A percentile compares a stretch with the other conserved stretches of the same genome.
Conservation (phyloP, 2,888 invertebrate genomes). For the Lithophane semibrunnea region DNA sequence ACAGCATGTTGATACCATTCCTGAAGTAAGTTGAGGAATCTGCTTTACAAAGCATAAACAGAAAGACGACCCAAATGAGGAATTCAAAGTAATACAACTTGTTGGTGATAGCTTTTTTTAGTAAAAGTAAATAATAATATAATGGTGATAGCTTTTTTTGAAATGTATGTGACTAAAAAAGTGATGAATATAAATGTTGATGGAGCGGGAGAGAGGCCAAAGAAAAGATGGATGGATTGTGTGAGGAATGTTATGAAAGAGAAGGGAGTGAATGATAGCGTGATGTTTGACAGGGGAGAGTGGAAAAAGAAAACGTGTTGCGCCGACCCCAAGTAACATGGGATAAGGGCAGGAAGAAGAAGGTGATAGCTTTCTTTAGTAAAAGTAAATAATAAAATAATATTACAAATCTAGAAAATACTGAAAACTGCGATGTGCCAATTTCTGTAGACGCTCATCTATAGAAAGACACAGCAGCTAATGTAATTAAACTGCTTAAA, state of each 20-base stretch:
- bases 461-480: not conserved
- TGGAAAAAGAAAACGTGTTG: too few relatives aligned
- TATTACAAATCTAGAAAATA: not conserved
- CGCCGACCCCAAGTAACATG: too few relatives aligned
- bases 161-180: too few relatives aligned
- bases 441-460: not conserved
- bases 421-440: not conserved
- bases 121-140: not conserved
- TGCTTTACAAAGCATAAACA: not conserved
- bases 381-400: not conserved
- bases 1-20: conserved; percentile 82
- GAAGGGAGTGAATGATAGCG: too few relatives aligned
- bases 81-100: not conserved
- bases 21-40: conserved; percentile 74
- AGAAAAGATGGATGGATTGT: too few relatives aligned
- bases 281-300: too few relatives aligned
- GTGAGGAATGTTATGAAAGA: too few relatives aligned
- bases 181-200: too few relatives aligned
- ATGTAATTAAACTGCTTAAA: not conserved
- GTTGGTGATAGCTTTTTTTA: not conserved
- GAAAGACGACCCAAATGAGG: not conserved
- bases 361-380: not conserved
- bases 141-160: too few relatives aligned
- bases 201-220: too few relatives aligned
- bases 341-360: too few relatives aligned